Evolutionary conservation across 1,140 invertebrate species (phyloP), one percentile per base, ranked within the genome.

Genomic region (Idris sp.): DNA sequence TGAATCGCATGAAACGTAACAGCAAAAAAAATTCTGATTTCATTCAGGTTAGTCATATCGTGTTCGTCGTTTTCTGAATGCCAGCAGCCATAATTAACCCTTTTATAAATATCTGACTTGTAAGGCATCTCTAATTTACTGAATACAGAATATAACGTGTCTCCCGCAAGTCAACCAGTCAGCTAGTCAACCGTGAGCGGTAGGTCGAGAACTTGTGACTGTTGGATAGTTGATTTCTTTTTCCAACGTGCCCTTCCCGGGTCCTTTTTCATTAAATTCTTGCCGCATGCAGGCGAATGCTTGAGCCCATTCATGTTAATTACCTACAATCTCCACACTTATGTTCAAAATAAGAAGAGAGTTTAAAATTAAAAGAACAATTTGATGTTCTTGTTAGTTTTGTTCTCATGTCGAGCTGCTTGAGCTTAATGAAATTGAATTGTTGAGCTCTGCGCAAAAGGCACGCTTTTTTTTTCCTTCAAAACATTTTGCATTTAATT

Each of bases 81-180:
- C 43, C 62, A 73, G 36, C 36, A 67, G 54, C 49, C 76, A 80
- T 83, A 82, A 83, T 83, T 82, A 82, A 81, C 75, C 67, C 78
- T 79, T 83, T 83, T 80, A 81, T 81, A 83, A 82, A 83, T 82
- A 81, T 78, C 81, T 61, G 43, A 54, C 58, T 79, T 78, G 74
- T 74, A 62, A 76, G 81, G 75, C 81, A 77, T 82, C 77, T 77
- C 81, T 81, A 82, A 83, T 83, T 81, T 82, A 72, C 69, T 56
- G 51, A 62, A 41, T 36, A 35, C 43, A 58, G 31, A 53, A 65
- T n/a, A n/a, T 65, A 36, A 44, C 69, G 59, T 40, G 59, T 65
- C 59, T 25, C 48, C 44, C 28, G 51, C 51, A 58, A 71, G 16
- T 44, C 67, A 51, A 30, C 49, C 48, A 58, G 67, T 44, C 18